These are phyloP conservation scores for Drosophila siamana DNA, from an alignment of 2,888 invertebrate genomes.

Conservation along the genomic window DNA sequence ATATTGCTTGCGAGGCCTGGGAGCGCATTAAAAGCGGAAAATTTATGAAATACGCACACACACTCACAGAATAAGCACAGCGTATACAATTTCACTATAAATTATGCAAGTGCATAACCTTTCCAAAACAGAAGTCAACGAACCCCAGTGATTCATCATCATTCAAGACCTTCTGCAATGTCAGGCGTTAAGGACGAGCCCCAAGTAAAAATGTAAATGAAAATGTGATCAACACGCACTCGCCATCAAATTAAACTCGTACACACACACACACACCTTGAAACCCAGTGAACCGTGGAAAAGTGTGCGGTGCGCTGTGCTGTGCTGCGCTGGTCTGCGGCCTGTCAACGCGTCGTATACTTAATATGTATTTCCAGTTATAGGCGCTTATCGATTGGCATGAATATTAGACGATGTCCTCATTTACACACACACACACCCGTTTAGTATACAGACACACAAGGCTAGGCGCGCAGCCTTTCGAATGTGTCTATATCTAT, in stretches of 20 bases:
- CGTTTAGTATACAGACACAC: constrained; percentile 13
- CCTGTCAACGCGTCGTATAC: constrained; percentile 73
- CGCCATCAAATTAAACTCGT: constrained; percentile 14
- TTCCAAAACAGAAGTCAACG: constrained; percentile 64
- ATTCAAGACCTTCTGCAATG: constrained; percentile 18
- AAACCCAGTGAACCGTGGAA: constrained; percentile 71
- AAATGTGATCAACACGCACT: constrained; percentile 9
- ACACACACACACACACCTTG: constrained; percentile 26
- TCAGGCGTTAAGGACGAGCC: constrained; percentile 50
- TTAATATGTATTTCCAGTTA: constrained; percentile 79
- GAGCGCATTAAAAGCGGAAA: constrained; percentile 62
- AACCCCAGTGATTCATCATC: constrained; percentile 52
- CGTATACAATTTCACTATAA: constrained; percentile 68
- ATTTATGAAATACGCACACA: constrained; percentile 59
- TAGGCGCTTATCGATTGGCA: constrained; percentile 78
- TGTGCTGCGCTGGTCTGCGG: constrained; percentile 14
- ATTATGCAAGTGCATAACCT: constrained; percentile 69
- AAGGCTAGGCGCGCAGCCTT: constrained; percentile 50
- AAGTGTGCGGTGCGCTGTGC: constrained; percentile 11
- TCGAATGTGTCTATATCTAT: constrained; percentile 42
- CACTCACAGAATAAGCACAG: constrained; percentile 39
- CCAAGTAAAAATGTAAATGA: background rate
- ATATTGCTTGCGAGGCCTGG: constrained; percentile 55
- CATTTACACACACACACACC: constrained; percentile 59
- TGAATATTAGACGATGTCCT: constrained; percentile 79